Evolutionary conservation across 2,888 invertebrate genomes (phyloP), one percentile per base, ranked within the genome.

Genomic region (Malthinus seriepunctatus): DNA sequence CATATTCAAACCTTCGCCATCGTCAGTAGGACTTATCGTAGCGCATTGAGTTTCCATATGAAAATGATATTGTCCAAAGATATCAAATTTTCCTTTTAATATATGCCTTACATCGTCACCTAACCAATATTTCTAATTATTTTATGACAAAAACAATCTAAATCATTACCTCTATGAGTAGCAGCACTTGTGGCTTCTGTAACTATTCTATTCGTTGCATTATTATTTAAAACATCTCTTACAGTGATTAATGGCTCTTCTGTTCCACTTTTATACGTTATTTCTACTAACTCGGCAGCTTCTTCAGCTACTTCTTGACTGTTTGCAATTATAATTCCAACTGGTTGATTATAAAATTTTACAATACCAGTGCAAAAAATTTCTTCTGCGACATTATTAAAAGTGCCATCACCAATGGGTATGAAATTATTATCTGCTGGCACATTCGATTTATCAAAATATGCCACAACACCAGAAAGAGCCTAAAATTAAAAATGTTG

Each of bases 11-110:
- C 39, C 37, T n/a, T n/a, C n/a, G n/a, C 39, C 23, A 68, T 88
- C 87, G 64, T 90, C 90, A 33, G 78, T 80, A 0, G 90, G 90
- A 32, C 82, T 74, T 9, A 84, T 83, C 0, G 86, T 76, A 62
- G 87, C 86, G 32, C 82, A 81, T 65, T 89, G 89, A 0, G 88
- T 84, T 74, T 92, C 92, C 90, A 91, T 89, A 0, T 87, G 85
- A 67, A 84, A 90, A 76, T 92, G 91, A 73, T 89, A 91, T 71
- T 93, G 92, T 0, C 82, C 75, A 0, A 84, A 86, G 10, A 83
- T 77, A 38, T 80, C 76, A 38, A 83, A 80, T 14, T 70, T 76
- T 0, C 89, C 89, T 57, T 82, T 84, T 7, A 87, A 75, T 0
- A 83, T 53, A 35, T 57, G 48, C 34, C 59, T 57, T 1, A 57